Percentiles rank a stretch among this genome's conserved stretches.
phyloP scores from a whole-genome alignment of 2,797 vertebrate genomes.

The Pangasius krempfi region DNA sequence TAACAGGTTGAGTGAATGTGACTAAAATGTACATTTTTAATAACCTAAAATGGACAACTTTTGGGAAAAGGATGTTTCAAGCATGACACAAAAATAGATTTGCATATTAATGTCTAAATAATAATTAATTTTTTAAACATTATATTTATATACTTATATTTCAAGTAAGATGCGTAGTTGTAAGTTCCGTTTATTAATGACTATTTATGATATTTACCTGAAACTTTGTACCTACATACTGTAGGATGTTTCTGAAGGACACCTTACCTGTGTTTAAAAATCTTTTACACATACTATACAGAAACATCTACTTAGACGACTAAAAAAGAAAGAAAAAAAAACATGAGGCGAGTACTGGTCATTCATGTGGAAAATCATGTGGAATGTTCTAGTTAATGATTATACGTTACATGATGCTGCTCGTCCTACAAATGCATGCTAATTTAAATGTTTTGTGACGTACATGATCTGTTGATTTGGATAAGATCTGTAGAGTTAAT shows the following conservation, averaged over 20 bases:
- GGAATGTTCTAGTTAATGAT: conserved; percentile 1
- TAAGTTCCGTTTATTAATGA: neutral
- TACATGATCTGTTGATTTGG: neutral
- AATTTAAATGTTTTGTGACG: neutral
- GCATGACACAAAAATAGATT: neutral
- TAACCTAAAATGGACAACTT: neutral
- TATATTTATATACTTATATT: neutral
- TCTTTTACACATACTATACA: neutral
- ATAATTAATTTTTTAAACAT: neutral
- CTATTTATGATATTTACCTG: neutral
- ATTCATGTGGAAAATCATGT: neutral
- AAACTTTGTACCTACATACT: neutral
- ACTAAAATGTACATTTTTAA: neutral
- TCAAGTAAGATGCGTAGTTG: neutral
- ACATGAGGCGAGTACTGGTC: neutral
- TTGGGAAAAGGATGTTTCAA: neutral
- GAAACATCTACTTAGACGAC: neutral
- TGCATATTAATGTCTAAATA: neutral
- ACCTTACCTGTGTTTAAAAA: neutral
- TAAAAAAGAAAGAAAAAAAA: neutral
- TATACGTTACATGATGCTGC: neutral
- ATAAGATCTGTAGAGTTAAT: neutral
- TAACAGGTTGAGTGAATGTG: neutral
- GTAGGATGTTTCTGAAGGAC: neutral
- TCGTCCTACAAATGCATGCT: neutral